A percentile compares a stretch with the other conserved stretches of the same genome.
phyloP scores from a whole-genome alignment of 2,113 vertebrate genomes.

The Calyptommatus sinebrachiatus region DNA sequence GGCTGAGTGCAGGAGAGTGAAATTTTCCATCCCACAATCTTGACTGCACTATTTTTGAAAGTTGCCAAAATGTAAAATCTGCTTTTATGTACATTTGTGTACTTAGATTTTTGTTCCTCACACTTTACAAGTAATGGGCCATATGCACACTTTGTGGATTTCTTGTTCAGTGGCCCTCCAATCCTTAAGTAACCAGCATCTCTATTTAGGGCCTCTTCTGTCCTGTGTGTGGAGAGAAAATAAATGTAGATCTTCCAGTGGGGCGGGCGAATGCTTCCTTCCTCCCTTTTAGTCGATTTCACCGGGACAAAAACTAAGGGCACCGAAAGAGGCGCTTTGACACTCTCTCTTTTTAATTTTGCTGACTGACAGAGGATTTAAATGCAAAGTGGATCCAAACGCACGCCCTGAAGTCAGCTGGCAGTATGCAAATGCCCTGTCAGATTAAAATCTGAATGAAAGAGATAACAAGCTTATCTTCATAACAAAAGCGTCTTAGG shows the following conservation, averaged over 20 bases:
- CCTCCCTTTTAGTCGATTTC: conserved; percentile 17
- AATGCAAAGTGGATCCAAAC: conserved; percentile 69
- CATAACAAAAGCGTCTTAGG: conserved; percentile 78
- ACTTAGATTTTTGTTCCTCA: neutral
- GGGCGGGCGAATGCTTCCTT: neutral
- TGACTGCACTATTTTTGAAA: too few species aligned
- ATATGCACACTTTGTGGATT: neutral
- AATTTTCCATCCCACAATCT: too few species aligned
- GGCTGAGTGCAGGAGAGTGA: too few species aligned
- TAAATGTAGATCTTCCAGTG: conserved; percentile 21
- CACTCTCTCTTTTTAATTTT: conserved; percentile 44
- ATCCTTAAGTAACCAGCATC: neutral
- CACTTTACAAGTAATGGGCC: neutral
- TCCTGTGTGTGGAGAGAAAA: neutral
- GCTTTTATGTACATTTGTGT: too few species aligned
- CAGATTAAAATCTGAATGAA: conserved; percentile 78
- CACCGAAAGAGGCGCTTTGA: conserved; percentile 56
- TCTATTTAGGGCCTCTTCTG: neutral
- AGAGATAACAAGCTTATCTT: conserved; percentile 78
- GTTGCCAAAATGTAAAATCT: too few species aligned
- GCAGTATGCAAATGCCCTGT: conserved; percentile 69
- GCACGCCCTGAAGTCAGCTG: conserved; percentile 75
- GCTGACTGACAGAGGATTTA: conserved; percentile 67
- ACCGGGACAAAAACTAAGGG: conserved; percentile 28
- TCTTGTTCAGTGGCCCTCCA: neutral